A percentile compares a stretch with the other conserved stretches of the same genome.
Evolutionary conservation across 2,888 invertebrate species (phyloP).

Genomic region (Hedya salicella): DNA sequence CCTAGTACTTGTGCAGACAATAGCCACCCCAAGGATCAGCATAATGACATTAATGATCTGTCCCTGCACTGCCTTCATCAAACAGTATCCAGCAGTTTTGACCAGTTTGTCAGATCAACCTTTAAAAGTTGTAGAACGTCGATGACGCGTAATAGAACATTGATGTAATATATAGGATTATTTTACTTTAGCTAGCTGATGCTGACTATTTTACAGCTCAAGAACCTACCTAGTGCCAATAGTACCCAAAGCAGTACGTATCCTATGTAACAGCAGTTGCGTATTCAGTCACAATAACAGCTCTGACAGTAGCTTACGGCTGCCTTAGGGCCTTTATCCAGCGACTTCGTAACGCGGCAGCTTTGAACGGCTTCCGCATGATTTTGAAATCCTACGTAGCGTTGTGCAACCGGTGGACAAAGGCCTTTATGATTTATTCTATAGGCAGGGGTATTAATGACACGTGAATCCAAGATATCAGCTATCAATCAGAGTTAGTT

Average conservation of each 20-base stretch:
- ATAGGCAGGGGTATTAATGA: slow-evolving; percentile 1
- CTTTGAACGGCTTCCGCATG: slow-evolving; percentile 12
- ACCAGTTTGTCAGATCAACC: too few species aligned
- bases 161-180: too few species aligned
- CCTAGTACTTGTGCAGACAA: not conserved
- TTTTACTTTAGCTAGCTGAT: too few species aligned
- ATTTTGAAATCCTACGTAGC: slow-evolving; percentile 21
- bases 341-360: slow-evolving; percentile 5
- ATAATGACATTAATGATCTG: too few species aligned
- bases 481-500: not conserved
- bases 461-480: not conserved
- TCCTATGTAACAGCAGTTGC: not conserved
- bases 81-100: too few species aligned
- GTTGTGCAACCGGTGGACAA: slow-evolving; percentile 23
- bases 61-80: too few species aligned
- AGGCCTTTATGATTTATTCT: slow-evolving; percentile 2
- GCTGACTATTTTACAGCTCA: too few species aligned
- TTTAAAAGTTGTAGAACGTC: too few species aligned
- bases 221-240: too few species aligned
- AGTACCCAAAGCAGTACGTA: too few species aligned
- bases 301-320: not conserved
- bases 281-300: slow-evolving; percentile 4
- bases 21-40: too few species aligned
- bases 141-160: too few species aligned
- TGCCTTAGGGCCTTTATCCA: slow-evolving; percentile 27